phyloP scores from a whole-genome alignment of 2,797 vertebrate genomes.

The Botia kubotai region DNA sequence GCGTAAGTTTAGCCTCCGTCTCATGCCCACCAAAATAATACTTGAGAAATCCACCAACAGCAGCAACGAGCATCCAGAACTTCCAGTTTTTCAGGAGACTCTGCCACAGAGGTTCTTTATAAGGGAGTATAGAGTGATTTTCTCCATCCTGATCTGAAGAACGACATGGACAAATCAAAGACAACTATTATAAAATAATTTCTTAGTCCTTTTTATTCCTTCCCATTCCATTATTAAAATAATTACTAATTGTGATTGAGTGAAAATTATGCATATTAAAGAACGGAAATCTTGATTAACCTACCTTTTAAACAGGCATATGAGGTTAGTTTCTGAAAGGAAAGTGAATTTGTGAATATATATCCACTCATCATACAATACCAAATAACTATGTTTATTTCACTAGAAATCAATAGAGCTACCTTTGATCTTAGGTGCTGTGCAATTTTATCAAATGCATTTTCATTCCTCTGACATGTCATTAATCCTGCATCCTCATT shows the following conservation, averaged over 20 bases:
- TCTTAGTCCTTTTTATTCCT: background rate
- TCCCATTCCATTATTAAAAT: too few species aligned
- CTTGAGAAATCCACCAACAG: too few species aligned
- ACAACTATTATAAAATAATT: too few species aligned
- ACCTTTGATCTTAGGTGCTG: background rate
- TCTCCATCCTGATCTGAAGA: too few species aligned
- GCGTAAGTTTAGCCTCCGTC: too few species aligned
- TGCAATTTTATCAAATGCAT: background rate
- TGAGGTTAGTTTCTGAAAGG: background rate
- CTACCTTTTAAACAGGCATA: constrained; percentile 36
- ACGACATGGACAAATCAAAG: too few species aligned
- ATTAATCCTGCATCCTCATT: background rate
- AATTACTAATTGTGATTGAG: background rate
- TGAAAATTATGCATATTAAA: background rate
- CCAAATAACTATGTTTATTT: background rate
- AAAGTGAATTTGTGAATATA: background rate
- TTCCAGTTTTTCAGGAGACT: too few species aligned
- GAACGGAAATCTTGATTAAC: background rate
- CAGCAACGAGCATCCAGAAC: too few species aligned
- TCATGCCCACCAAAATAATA: too few species aligned
- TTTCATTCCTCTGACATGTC: background rate
- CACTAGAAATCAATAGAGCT: background rate
- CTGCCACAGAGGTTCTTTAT: too few species aligned
- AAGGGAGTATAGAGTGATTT: too few species aligned
- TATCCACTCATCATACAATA: background rate